Evolutionary conservation across 2,888 invertebrate species (phyloP), one percentile per base, ranked within the genome.

Genomic region (Eueremaeus valkanovi): DNA sequence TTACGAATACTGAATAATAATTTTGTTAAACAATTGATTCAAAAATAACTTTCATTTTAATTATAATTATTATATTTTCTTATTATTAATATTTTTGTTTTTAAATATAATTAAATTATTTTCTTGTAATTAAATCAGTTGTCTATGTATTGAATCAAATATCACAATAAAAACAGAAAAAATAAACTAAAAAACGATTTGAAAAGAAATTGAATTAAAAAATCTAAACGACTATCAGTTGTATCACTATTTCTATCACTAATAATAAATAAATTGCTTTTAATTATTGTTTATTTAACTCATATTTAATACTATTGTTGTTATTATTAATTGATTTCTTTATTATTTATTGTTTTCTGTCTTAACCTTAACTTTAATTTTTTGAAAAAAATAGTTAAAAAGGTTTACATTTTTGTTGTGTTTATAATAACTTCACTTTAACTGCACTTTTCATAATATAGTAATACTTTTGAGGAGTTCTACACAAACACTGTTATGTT

Each of bases 181-280:
- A n/a, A n/a, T n/a, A n/a, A n/a, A n/a, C n/a, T n/a, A n/a, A n/a
- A n/a, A n/a, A n/a, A n/a, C n/a, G n/a, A n/a, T n/a, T n/a, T n/a
- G n/a, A n/a, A n/a, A n/a, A n/a, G n/a, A 49, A 49, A 49, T 49
- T 49, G 49, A n/a, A 45, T 45, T 8, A 8, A n/a, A n/a, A n/a
- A n/a, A n/a, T 27, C 13, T 55, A n/a, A 13, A 55, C 55, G 36
- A 36, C 36, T 55, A 55, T 24, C 9, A 3, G 27, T 27, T 55
- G 55, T 55, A 3, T 55, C 55, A 55, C 55, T 55, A 55, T 55
- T 55, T 27, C 55, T 55, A 55, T 55, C 55, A 55, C 55, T 55
- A 55, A 55, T 55, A 55, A 55, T 55, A 55, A 24, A 8, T 24
- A 55, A 8, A 21, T n/a, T 51, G 21, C 16, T 21, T 51, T 51